A percentile compares a stretch with the other conserved stretches of the same genome.
These are phyloP conservation scores for Podarcis lilfordi DNA, from an alignment of 2,797 vertebrate species.

Conservation along the genomic window DNA sequence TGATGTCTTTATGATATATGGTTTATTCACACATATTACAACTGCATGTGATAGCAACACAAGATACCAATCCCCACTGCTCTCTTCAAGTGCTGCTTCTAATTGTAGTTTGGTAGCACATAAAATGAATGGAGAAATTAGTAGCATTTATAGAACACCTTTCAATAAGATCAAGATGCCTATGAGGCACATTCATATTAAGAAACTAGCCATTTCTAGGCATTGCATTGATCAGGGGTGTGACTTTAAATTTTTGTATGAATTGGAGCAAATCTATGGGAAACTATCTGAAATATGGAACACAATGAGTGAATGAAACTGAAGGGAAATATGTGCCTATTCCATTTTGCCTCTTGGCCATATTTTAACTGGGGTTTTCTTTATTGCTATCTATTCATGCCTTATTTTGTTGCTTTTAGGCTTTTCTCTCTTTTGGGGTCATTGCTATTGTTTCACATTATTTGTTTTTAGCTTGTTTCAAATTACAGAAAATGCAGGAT, in stretches of 20 bases:
- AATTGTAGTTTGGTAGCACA: too few species aligned
- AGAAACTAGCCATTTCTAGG: neutral
- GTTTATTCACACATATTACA: neutral
- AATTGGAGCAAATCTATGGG: neutral
- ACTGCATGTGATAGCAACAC: neutral
- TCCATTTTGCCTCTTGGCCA: neutral
- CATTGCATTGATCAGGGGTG: neutral
- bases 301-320: neutral
- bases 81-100: too few species aligned
- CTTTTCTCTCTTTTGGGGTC: neutral
- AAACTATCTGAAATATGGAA: neutral
- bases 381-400: neutral
- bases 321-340: neutral
- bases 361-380: neutral
- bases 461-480: neutral
- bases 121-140: too few species aligned
- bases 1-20: neutral
- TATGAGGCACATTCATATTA: neutral
- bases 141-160: too few species aligned
- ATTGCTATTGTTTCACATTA: neutral
- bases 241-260: neutral
- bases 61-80: neutral
- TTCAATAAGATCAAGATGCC: too few species aligned
- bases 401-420: neutral
- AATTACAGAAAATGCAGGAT: neutral